These are phyloP conservation scores for Agrochola lychnidis DNA, from an alignment of 2,888 invertebrate species.

Conservation along the genomic window DNA sequence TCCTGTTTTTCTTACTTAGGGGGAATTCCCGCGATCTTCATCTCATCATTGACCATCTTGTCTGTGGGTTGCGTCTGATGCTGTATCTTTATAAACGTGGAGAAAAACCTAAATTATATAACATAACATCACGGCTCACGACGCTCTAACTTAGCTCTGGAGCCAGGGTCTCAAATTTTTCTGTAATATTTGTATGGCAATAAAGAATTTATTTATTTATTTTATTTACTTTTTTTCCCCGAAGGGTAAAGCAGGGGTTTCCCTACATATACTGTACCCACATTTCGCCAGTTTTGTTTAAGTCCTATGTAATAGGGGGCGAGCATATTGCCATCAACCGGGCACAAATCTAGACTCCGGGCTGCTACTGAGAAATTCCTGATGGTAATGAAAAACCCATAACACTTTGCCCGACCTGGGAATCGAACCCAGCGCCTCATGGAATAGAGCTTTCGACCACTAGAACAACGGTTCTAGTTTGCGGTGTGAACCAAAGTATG, in stretches of 20 bases:
- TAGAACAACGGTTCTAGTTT: no score
- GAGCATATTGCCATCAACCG: neutral
- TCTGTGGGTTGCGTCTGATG: neutral
- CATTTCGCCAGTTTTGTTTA: neutral
- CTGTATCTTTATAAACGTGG: neutral
- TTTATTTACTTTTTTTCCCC: no score
- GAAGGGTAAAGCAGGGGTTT: no score
- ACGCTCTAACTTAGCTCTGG: no score
- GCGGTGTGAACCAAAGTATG: no score
- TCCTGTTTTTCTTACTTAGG: no score
- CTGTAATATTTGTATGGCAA: no score
- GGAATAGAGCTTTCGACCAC: neutral
- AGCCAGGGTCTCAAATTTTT: no score
- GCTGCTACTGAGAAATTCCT: no score
- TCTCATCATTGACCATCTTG: neutral
- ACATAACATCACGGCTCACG: no score
- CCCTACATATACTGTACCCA: no score
- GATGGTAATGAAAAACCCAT: neutral
- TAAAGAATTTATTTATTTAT: no score
- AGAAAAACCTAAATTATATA: neutral
- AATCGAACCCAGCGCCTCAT: neutral
- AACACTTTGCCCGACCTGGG: neutral
- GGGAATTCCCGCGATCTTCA: neutral
- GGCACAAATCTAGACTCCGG: neutral
- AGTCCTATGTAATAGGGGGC: neutral